Evolutionary conservation across 2,113 vertebrate genomes (phyloP).

Genomic region (Parotia lawesii): DNA sequence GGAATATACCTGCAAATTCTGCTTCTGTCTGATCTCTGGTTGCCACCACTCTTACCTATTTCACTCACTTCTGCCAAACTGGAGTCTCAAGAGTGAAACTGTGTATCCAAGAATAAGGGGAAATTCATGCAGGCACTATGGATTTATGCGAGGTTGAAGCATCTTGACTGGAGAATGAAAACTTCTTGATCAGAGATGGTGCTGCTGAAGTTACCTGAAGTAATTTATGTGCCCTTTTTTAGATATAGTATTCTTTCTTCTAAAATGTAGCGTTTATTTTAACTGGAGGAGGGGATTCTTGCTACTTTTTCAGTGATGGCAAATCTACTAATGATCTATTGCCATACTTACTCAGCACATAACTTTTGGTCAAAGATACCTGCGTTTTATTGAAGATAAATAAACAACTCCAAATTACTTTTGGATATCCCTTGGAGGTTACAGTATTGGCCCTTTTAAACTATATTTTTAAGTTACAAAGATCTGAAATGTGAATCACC

Average conservation of each 20-base stretch:
- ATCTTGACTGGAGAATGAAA: background rate
- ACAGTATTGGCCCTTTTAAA: background rate
- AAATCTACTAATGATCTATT: background rate
- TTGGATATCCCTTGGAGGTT: background rate
- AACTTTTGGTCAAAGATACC: background rate
- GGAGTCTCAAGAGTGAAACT: background rate
- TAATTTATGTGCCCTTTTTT: background rate
- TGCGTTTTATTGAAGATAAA: background rate
- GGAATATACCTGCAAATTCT: background rate
- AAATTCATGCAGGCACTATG: fast-evolving
- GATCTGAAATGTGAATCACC: background rate
- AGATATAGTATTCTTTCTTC: background rate
- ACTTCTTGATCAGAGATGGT: background rate
- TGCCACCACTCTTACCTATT: background rate
- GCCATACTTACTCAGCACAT: fast-evolving
- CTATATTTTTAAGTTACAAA: background rate
- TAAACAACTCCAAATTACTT: fast-evolving
- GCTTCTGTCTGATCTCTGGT: background rate
- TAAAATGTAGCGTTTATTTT: background rate
- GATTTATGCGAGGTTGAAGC: background rate
- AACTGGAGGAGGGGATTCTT: background rate
- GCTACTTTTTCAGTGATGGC: background rate
- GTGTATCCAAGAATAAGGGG: background rate
- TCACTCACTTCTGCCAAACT: background rate
- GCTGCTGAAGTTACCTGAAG: background rate